These are phyloP conservation scores for Ectropis grisescens DNA, from an alignment of 1,140 invertebrate genomes.

Conservation along the genomic window DNA sequence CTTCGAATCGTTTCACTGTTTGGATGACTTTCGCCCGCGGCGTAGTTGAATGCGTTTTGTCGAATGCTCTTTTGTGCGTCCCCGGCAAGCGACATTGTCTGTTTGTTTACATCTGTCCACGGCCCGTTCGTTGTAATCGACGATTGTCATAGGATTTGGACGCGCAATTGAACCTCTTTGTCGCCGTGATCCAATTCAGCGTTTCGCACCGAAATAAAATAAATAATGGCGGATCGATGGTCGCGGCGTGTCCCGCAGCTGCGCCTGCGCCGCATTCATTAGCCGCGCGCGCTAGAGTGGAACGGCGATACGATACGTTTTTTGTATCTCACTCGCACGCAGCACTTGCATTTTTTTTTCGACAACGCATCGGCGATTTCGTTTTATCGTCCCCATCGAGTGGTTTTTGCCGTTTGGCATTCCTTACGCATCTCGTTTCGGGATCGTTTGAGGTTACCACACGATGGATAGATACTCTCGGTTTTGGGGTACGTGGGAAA, in stretches of 20 bases:
- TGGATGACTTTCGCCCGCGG: too few relatives aligned
- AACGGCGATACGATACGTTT: constrained; percentile 56
- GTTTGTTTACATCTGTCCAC: constrained; percentile 62
- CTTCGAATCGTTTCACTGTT: too few relatives aligned
- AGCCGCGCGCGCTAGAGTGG: constrained; percentile 49
- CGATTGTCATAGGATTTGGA: constrained; percentile 61
- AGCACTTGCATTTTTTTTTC: constrained; percentile 49
- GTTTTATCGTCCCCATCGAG: constrained; percentile 57
- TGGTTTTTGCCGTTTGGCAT: constrained; percentile 53
- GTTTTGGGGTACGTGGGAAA: constrained; percentile 22
- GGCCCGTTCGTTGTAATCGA: constrained; percentile 40
- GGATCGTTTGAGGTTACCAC: constrained; percentile 23
- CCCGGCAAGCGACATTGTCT: constrained; percentile 20
- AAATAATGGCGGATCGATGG: constrained; percentile 52
- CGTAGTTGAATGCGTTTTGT: not conserved
- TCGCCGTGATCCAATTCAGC: constrained; percentile 54
- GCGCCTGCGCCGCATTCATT: constrained; percentile 42
- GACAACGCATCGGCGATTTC: constrained; percentile 55
- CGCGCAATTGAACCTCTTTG: constrained; percentile 65
- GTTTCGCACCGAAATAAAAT: constrained; percentile 62
- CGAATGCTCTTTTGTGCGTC: constrained; percentile 18
- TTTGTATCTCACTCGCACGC: constrained; percentile 55
- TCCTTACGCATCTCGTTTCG: constrained; percentile 40
- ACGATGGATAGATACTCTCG: constrained; percentile 20
- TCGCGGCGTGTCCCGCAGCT: constrained; percentile 30